Evolutionary conservation across 1,140 invertebrate genomes (phyloP), one percentile per base, ranked within the genome.

Genomic region (Tetragnatha versicolor): DNA sequence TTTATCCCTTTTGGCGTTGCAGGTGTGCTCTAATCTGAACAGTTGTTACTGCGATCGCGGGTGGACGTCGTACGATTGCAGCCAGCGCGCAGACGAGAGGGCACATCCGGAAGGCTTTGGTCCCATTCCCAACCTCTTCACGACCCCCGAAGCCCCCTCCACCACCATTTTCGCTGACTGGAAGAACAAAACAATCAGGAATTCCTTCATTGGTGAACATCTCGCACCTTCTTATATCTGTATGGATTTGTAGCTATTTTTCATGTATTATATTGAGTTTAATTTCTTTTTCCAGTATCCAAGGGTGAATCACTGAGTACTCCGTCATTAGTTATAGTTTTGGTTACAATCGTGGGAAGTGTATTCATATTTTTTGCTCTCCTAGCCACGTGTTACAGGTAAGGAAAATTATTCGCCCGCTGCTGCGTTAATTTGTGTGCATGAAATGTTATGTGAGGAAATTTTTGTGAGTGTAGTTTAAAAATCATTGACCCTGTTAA

Each of bases 281-380:
- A 5, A 39, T 17, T 35, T 31, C 70, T 53, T 22, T 76, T 76
- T 82, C 42, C 39, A 83, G 82, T 80, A 53, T 68, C 53, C 37
- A 80, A 73, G 65, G 82, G 90, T 85, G 89, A 90, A 88, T 92
- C 93, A 87, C 90, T 96, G 87, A 94, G 93, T 89, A 94, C 94
- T 83, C 90, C 93, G 86, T 90, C 90, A 85, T 91, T 96, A 91
- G 94, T 96, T 86, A 90, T 96, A 88, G 93, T 96, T 87, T 91
- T 97, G 89, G 92, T 94, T 85, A 90, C 91, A 85, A 94, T 95
- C 86, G 93, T 96, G 85, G 95, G 93, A 85, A 90, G 91, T 85
- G 93, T 96, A 90, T 95, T 96, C 91, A 91, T 96, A 90, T 93
- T 92, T 90, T 95, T 97, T 91, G 93, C 94, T 86, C 90, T 94